A percentile compares a stretch with the other conserved stretches of the same genome.
Conservation (phyloP, 2,113 vertebrate genomes). For the Dipodomys merriami region DNA sequence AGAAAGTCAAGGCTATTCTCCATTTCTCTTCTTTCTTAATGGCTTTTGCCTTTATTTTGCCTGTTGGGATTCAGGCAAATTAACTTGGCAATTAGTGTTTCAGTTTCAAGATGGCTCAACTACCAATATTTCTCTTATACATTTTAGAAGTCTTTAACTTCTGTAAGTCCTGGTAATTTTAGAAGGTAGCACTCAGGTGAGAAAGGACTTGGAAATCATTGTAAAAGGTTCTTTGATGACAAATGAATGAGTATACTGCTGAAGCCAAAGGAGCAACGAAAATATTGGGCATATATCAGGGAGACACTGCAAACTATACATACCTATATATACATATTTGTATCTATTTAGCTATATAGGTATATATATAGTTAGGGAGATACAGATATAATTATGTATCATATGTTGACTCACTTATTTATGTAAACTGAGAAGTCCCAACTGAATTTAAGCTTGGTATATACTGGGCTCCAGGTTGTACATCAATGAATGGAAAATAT, state of each 20-base stretch:
- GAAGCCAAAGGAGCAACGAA: not conserved
- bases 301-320: not conserved
- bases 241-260: not conserved
- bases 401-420: not conserved
- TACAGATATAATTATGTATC: too few species aligned
- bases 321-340: too few species aligned
- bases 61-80: not conserved
- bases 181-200: not conserved
- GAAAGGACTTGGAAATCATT: not conserved
- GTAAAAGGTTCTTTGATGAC: not conserved
- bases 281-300: not conserved
- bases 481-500: not conserved
- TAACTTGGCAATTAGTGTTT: not conserved
- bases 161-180: not conserved
- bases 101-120: not conserved
- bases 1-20: not conserved
- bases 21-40: not conserved
- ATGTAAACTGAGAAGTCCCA: not conserved
- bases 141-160: not conserved
- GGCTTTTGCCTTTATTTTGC: conserved; percentile 17
- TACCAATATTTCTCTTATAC: not conserved
- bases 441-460: not conserved
- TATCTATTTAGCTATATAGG: too few species aligned
- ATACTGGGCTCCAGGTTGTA: not conserved
- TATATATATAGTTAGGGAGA: too few species aligned